Evolutionary conservation across 1,140 invertebrate species (phyloP), one percentile per base, ranked within the genome.

Genomic region (Monochamus saltuarius): DNA sequence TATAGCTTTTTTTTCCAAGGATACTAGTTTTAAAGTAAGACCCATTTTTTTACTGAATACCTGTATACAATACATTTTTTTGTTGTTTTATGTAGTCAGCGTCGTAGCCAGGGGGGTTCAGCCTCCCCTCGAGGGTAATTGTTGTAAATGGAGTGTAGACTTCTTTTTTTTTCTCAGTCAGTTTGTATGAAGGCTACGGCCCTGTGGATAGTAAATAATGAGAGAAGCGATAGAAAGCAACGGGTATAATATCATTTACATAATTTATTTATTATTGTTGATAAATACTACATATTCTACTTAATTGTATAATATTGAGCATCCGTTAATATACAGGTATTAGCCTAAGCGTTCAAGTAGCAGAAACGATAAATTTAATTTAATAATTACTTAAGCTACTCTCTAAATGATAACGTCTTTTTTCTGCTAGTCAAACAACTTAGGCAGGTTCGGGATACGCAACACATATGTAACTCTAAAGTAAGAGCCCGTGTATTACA

Each of bases 201-300:
- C n/a, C n/a, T n/a, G n/a, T n/a, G n/a, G n/a, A n/a, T n/a, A n/a
- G n/a, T n/a, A 6, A 29, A 29, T 29, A 6, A 6, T 29, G 22
- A 29, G 22, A 6, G 22, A 6, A 3, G 22, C 22, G 22, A 29
- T 6, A 29, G 22, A 29, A 29, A 29, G 6, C 6, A 6, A 29
- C 22, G 11, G 16, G 6, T 46, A 16, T 51, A 14, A 35, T 49
- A 49, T 60, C 51, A 61, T 72, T 72, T 77, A 78, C 61, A 77
- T 71, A 71, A 71, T 73, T 73, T 71, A 72, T 75, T 73, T 64
- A 69, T 66, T 71, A 64, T 69, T 69, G 72, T 72, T 62, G 72
- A 75, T 76, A 76, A 76, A 75, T 75, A 76, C 72, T 76, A 76
- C 72, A 73, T 75, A 72, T 59, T 68, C 70, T 73, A 75, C 65